phyloP scores from a whole-genome alignment of 2,113 vertebrate genomes.

The Enhydra lutris region DNA sequence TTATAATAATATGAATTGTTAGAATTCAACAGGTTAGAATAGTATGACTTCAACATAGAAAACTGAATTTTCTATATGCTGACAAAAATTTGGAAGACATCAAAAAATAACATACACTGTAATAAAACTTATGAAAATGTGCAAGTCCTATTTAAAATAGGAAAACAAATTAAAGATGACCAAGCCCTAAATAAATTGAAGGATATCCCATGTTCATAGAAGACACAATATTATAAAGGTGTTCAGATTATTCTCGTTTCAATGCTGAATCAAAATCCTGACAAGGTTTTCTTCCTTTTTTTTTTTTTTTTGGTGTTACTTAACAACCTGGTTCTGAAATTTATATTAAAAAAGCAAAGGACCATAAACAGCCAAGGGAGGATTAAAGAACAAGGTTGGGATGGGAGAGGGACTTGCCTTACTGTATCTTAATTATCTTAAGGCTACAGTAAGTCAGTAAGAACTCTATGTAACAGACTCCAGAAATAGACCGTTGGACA shows the following conservation, averaged over 20 bases:
- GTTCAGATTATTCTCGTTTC: neutral
- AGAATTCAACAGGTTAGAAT: neutral
- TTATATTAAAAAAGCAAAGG: neutral
- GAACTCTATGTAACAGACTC: neutral
- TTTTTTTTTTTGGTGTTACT: neutral
- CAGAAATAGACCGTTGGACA: neutral
- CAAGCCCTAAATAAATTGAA: neutral
- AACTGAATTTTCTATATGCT: neutral
- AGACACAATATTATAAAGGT: neutral
- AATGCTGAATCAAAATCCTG: neutral
- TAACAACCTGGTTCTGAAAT: neutral
- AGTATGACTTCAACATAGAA: neutral
- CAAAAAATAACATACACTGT: neutral
- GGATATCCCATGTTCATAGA: neutral
- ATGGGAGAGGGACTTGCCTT: neutral
- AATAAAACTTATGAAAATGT: neutral
- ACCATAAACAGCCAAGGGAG: neutral
- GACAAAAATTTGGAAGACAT: neutral
- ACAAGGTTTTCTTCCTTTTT: neutral
- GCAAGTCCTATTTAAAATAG: neutral
- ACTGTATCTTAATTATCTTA: neutral
- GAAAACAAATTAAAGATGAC: neutral
- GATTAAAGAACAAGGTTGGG: neutral
- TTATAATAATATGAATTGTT: neutral
- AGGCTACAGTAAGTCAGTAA: neutral